Percentiles rank a stretch among this genome's conserved stretches.
Conservation (phyloP, 1,140 invertebrate species). For the Camponotus vicinus region DNA sequence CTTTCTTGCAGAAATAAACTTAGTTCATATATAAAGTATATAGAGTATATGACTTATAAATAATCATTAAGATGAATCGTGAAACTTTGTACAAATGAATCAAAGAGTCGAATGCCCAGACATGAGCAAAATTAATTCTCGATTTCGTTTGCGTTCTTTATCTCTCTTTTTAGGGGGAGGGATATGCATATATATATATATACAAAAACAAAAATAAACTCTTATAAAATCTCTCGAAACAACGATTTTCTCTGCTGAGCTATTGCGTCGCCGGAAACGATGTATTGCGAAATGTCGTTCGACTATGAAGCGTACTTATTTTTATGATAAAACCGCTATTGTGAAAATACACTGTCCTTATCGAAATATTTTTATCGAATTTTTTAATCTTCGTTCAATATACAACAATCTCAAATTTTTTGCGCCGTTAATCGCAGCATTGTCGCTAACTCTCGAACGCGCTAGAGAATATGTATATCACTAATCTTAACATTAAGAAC, state of each 20-base stretch:
- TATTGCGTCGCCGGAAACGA: not conserved
- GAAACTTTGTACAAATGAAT: constrained; percentile 71
- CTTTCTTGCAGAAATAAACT: not conserved
- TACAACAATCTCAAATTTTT: constrained; percentile 8
- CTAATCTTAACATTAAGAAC: constrained; percentile 33
- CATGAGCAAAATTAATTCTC: constrained; percentile 35
- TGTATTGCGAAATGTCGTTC: not conserved
- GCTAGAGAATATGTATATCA: not conserved
- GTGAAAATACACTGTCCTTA: not conserved
- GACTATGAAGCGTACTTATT: not conserved
- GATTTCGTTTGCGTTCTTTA: not conserved
- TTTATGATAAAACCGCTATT: not conserved
- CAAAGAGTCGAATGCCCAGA: constrained; percentile 66
- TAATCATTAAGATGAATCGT: constrained; percentile 18
- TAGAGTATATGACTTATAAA: not conserved
- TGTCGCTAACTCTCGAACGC: constrained; percentile 21
- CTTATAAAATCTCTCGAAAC: constrained; percentile 69
- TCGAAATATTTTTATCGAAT: not conserved
- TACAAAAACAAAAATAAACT: constrained; percentile 76
- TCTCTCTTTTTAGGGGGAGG: constrained; percentile 11
- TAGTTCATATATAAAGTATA: constrained; percentile 24
- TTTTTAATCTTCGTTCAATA: not conserved
- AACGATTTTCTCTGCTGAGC: constrained; percentile 36
- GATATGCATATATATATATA: constrained; percentile 46
- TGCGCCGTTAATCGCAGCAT: not conserved